Evolutionary conservation across 2,888 invertebrate genomes (phyloP).

Genomic region (Julus scandinavius): DNA sequence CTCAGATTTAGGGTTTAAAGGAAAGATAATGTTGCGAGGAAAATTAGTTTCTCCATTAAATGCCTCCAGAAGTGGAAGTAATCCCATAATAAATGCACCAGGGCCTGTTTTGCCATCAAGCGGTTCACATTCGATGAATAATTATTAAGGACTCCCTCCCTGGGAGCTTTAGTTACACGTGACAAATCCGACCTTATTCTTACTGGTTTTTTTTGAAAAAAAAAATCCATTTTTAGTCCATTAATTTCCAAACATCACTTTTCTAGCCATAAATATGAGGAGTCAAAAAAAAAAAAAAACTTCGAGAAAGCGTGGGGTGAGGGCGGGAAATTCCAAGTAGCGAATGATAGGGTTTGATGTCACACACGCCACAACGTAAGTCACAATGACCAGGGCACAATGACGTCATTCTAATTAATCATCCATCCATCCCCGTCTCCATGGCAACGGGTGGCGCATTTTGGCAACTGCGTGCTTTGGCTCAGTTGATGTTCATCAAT

Average conservation of each 20-base stretch:
- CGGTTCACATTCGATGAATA: background rate
- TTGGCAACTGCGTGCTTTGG: conserved; percentile 31
- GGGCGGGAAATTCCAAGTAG: background rate
- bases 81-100: background rate
- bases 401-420: conserved; percentile 42
- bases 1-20: conserved; percentile 7
- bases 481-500: conserved; percentile 34
- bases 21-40: background rate
- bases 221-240: conserved; percentile 7
- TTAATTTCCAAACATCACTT: background rate
- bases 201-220: too few species aligned
- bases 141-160: background rate
- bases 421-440: conserved; percentile 1
- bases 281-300: background rate
- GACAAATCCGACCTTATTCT: background rate
- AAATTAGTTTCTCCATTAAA: conserved; percentile 13
- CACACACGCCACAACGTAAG: background rate
- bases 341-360: conserved; percentile 12
- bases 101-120: background rate
- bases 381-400: background rate
- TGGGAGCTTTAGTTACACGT: background rate
- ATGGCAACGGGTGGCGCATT: conserved; percentile 1
- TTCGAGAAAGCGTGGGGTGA: background rate
- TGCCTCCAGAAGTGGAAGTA: background rate
- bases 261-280: background rate